Conservation (phyloP, 2,113 vertebrate species). For the Xyliphius kryptos region DNA sequence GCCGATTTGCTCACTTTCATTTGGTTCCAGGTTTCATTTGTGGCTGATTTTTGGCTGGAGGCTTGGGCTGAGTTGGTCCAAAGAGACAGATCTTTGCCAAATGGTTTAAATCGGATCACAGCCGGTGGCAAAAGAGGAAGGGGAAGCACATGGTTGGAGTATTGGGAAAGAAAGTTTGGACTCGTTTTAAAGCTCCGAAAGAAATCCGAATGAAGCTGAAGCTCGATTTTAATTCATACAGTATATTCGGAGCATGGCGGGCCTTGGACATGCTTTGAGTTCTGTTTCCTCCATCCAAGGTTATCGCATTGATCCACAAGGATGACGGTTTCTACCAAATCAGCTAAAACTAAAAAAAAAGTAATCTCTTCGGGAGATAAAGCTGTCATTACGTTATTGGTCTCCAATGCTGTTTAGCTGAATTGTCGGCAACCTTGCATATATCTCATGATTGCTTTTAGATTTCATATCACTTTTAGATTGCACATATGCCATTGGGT, state of each 20-base stretch:
- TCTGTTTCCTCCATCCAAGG: conserved; percentile 56
- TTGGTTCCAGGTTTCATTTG: conserved; percentile 56
- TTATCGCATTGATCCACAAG: conserved; percentile 60
- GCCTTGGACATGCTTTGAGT: not conserved
- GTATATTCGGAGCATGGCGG: too few species aligned
- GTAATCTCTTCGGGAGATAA: not conserved
- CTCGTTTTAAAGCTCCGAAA: not conserved
- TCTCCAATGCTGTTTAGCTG: not conserved
- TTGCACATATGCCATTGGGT: conserved; percentile 2
- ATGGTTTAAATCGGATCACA: conserved; percentile 56
- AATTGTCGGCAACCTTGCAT: not conserved
- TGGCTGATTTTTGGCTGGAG: conserved; percentile 46
- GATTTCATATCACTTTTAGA: conserved; percentile 1
- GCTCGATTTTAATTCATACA: too few species aligned
- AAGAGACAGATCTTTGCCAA: conserved; percentile 38
- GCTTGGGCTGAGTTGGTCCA: conserved; percentile 2
- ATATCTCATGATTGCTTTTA: conserved; percentile 12
- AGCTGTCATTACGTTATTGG: conserved; percentile 8
- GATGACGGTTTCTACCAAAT: not conserved
- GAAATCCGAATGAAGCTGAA: too few species aligned
- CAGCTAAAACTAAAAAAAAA: not conserved
- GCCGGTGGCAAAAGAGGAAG: conserved; percentile 40
- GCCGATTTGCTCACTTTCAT: conserved; percentile 46
- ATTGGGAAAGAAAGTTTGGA: not conserved
- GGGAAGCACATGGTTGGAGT: conserved; percentile 10